Evolutionary conservation across 2,797 vertebrate genomes (phyloP), one percentile per base, ranked within the genome.

Genomic region (Caiman crocodilus): DNA sequence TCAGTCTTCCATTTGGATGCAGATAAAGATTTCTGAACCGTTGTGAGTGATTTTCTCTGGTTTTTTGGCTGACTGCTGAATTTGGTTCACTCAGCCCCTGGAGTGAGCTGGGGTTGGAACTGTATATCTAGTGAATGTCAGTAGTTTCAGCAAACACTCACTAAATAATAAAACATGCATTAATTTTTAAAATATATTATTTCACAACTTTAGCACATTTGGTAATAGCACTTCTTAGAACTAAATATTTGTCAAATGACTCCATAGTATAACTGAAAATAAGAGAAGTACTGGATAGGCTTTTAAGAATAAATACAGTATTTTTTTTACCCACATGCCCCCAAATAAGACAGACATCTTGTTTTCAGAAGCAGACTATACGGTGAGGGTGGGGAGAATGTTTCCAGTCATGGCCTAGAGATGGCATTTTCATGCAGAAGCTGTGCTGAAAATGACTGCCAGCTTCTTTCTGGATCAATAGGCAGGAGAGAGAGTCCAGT

Each of bases 131-230:
- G 82, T 85, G 90, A 84, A 84, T 26, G 76, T 84, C 79, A 86
- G 59, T 82, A 94, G 78, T 95, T 96, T 91, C 91, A 94, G 88
- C 84, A 93, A 93, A 94, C 88, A 75, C 80, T 90, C 74, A 32
- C 26, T 93, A 79, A 90, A 92, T 87, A 81, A 80, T 35, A 78
- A 21, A 71, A 69, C 1, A 0, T 0, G 1, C 3, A 10, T 75
- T 79, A n/a, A 17, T 1, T 2, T 23, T 75, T 84, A n/a, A n/a
- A 60, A 63, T 86, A 50, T 6, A 0, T 61, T 84, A 63, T 80
- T 79, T 42, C 82, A 86, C 60, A 79, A 42, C 73, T 95, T 89
- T 89, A 88, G 30, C 78, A 90, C 91, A 76, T 95, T 79, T 84
- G n/a, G 76, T 82, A 18, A 32, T 79, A n/a, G 26, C 0, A 1